A percentile compares a stretch with the other conserved stretches of the same genome.
Conservation (phyloP, 2,113 vertebrate species). For the Opisthocomus hoazin region DNA sequence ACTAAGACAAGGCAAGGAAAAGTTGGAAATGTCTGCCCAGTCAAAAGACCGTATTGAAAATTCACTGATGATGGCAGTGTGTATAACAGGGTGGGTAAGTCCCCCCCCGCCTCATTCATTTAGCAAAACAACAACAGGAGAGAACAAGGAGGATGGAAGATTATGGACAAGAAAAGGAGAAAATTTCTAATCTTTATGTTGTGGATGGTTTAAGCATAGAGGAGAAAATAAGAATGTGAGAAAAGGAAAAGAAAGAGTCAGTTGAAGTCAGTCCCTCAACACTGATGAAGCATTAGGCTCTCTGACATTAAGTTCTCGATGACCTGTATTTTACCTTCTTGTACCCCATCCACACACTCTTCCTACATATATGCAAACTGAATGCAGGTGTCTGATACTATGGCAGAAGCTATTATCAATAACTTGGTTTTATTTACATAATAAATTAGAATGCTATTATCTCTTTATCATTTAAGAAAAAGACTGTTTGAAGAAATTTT, state of each 20-base stretch:
- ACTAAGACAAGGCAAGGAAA: not conserved
- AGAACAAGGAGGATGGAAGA: not conserved
- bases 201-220: not conserved
- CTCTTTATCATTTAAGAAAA: not conserved
- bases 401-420: not conserved
- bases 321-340: not conserved
- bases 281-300: not conserved
- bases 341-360: not conserved
- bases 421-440: not conserved
- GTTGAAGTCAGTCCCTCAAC: not conserved
- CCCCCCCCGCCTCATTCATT: not conserved
- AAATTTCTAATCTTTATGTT: not conserved
- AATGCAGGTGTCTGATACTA: not conserved
- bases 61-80: not conserved
- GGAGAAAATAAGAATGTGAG: not conserved
- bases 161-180: not conserved
- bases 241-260: not conserved
- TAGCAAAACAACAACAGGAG: not conserved
- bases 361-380: not conserved
- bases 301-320: not conserved
- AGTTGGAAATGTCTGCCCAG: not conserved
- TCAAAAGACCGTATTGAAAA: not conserved
- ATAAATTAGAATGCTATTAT: not conserved
- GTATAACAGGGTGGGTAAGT: not conserved
- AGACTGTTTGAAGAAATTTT: not conserved